Conservation (phyloP, 2,113 vertebrate genomes). For the Alosa alosa region DNA sequence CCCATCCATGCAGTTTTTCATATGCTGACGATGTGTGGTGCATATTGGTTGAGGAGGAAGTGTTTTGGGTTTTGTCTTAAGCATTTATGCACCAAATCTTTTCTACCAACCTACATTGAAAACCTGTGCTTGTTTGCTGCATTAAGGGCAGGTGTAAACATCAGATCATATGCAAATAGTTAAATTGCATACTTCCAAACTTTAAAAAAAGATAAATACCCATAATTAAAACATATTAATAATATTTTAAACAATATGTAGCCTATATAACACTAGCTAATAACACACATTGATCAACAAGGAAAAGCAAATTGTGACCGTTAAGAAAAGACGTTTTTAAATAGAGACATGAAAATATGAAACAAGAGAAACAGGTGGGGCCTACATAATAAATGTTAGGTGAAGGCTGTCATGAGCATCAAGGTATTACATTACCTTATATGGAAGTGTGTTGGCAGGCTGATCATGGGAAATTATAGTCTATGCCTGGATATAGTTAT, state of each 20-base stretch:
- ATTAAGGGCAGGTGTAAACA: neutral
- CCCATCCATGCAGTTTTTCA: too few relatives aligned
- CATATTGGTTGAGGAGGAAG: neutral
- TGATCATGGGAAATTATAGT: neutral
- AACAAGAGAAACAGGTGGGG: neutral
- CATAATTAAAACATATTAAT: too few relatives aligned
- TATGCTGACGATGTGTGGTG: neutral
- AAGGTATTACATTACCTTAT: constrained; percentile 41
- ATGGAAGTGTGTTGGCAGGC: constrained; percentile 26
- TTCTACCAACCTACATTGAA: too few relatives aligned
- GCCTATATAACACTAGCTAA: too few relatives aligned
- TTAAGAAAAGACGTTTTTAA: neutral
- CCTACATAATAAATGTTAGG: neutral
- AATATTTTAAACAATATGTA: too few relatives aligned
- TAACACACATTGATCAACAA: too few relatives aligned
- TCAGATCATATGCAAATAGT: too few relatives aligned
- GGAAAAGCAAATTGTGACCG: neutral
- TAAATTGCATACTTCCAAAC: too few relatives aligned
- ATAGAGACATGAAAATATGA: neutral
- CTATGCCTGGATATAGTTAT: too few relatives aligned
- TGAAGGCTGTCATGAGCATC: neutral
- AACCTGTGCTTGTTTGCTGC: neutral
- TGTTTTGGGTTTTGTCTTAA: neutral
- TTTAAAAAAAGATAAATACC: too few relatives aligned
- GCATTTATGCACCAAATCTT: neutral